Evolutionary conservation across 2,888 invertebrate species (phyloP).

Genomic region (Meiosimyza decipiens): DNA sequence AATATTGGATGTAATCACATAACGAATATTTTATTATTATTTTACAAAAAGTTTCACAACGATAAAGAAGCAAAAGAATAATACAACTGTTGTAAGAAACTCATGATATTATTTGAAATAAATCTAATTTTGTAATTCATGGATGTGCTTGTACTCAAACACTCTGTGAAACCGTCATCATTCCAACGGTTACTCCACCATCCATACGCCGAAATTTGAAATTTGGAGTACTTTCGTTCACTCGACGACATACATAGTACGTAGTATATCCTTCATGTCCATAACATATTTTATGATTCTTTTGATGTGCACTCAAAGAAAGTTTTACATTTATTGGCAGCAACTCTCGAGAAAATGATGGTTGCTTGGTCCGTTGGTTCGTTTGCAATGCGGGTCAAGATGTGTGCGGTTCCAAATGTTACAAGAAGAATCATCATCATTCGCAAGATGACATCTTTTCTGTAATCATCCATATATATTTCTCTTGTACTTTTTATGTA

Average conservation of each 20-base stretch:
- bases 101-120: conserved; percentile 25
- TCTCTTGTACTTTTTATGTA: conserved; percentile 21
- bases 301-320: conserved; percentile 55
- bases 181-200: neutral
- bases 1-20: neutral
- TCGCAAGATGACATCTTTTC: neutral
- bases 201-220: too few species aligned
- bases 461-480: neutral
- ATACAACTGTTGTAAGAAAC: neutral
- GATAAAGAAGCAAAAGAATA: conserved; percentile 9
- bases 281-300: conserved; percentile 57
- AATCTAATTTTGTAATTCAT: conserved; percentile 32
- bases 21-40: too few species aligned
- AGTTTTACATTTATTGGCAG: conserved; percentile 43
- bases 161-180: neutral
- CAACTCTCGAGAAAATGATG: conserved; percentile 9
- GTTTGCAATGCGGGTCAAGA: conserved; percentile 17
- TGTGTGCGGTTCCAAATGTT: conserved; percentile 4
- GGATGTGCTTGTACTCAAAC: neutral
- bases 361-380: conserved; percentile 1
- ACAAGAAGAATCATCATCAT: neutral
- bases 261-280: conserved; percentile 2
- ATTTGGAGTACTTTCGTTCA: neutral
- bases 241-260: neutral
- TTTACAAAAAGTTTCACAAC: neutral